These are phyloP conservation scores for Sternarchorhynchus goeldii DNA, from an alignment of 2,797 vertebrate species.

Conservation along the genomic window DNA sequence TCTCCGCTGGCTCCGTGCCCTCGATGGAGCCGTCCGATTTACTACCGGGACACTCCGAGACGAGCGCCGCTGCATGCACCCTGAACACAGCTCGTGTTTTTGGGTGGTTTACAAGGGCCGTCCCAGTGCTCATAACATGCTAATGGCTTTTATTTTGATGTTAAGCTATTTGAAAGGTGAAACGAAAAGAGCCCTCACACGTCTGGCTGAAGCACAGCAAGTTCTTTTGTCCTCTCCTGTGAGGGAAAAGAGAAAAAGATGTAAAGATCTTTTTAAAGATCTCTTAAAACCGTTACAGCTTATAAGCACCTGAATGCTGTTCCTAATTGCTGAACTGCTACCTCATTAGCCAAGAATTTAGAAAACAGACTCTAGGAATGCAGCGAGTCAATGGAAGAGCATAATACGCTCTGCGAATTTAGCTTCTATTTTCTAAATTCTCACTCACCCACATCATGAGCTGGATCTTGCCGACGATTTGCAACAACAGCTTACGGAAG, in stretches of 20 bases:
- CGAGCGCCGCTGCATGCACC: background rate
- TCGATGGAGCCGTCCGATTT: conserved; percentile 5
- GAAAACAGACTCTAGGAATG: background rate
- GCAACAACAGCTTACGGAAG: conserved; percentile 74
- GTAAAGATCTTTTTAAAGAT: background rate
- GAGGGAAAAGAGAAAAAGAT: conserved; percentile 47
- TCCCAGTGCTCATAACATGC: background rate
- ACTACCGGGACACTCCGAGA: conserved; percentile 2
- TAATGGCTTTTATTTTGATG: conserved; percentile 49
- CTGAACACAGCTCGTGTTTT: background rate
- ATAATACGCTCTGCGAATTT: background rate
- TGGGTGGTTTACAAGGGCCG: background rate
- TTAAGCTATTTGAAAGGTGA: conserved; percentile 25
- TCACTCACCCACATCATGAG: conserved; percentile 73
- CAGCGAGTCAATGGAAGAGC: background rate
- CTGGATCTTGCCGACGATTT: conserved; percentile 73
- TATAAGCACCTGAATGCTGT: background rate
- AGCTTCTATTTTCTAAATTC: background rate
- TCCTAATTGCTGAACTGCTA: too few species aligned
- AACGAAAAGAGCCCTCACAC: conserved; percentile 62
- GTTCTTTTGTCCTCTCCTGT: conserved; percentile 79
- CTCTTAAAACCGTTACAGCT: background rate
- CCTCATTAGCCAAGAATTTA: background rate
- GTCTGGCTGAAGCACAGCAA: conserved; percentile 75
- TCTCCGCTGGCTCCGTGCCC: background rate